Base-by-base conservation (phyloP, 2,888 invertebrate genomes). In the Glaucopsyche alexis region DNA sequence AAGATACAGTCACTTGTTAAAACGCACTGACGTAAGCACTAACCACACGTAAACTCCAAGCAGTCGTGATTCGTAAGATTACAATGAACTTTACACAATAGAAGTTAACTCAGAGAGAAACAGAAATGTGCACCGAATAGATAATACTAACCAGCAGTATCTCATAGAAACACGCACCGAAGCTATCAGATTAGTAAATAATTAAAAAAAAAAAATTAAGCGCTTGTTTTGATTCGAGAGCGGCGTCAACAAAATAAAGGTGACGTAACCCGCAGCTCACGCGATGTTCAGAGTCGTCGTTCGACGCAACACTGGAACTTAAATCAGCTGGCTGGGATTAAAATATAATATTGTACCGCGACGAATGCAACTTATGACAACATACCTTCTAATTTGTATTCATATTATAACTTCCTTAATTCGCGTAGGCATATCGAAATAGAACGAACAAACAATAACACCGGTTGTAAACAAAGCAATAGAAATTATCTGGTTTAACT, bases 1-100 rank as follows among this genome's bases (percentile, higher is more conserved):
- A 76, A 75, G 78, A 78, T 77, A 79, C 67, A 89, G 85, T 90
- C 90, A 89, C 85, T 84, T 84, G 83, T 85, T 83, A 81, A 79
- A 80, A 80, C 77, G 77, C 80, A 83, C 85, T 91, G 90, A 91
- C 91, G 91, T 86, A 87, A 90, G 87, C 87, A 81, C 78, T 79
- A 50, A 50, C 65, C 65, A 64, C 65, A 72, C 14, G 49, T 47
- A 65, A 49, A 66, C 65, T 47, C 29, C 65, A 29, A n/a, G n/a
- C 47, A 49, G 49, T 69, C 47, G 69, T 49, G 69, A 69, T 69
- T 19, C 29, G 6, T 42, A 55, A 60, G 71, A 42, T 71, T 52
- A 55, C 42, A 45, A 60, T 60, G 45, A 45, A 71, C 55, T 49
- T 49, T 29, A 71, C 55, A 55, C 40, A 45, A 60, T 42, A 55